Conservation (phyloP, 1,140 invertebrate genomes). For the Anagrus nilaparvatae region DNA sequence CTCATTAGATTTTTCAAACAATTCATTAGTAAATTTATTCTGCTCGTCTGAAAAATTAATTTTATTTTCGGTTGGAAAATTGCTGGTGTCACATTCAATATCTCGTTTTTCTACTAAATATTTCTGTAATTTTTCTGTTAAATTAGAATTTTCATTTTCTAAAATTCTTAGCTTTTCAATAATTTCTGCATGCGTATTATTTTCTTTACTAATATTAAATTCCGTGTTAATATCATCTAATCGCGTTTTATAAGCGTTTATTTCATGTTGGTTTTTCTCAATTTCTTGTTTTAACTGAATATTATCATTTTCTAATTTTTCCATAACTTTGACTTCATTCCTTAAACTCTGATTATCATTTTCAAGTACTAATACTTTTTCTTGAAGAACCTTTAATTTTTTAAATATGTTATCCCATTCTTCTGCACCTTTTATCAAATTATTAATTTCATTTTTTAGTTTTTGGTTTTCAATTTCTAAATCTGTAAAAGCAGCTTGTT, state of each 20-base stretch:
- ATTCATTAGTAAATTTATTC: slow-evolving; percentile 17
- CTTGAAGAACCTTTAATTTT: slow-evolving; percentile 21
- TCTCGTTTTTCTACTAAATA: slow-evolving; percentile 5
- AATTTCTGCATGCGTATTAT: neutral
- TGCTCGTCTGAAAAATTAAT: slow-evolving; percentile 16
- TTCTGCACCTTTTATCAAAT: neutral
- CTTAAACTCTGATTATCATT: slow-evolving; percentile 8
- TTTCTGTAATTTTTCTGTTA: slow-evolving; percentile 11
- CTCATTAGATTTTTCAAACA: slow-evolving; percentile 14
- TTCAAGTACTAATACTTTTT: slow-evolving; percentile 15
- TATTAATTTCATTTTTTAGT: slow-evolving; percentile 32
- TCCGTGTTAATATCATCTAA: neutral
- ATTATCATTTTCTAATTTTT: slow-evolving; percentile 1
- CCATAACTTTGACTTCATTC: neutral
- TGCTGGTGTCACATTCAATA: neutral
- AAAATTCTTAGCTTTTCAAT: neutral
- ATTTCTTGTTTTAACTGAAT: neutral
- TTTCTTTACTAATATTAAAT: slow-evolving; percentile 10
- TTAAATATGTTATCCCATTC: slow-evolving; percentile 5
- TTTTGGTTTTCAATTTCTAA: slow-evolving; percentile 34
- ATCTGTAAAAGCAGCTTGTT: slow-evolving; percentile 5
- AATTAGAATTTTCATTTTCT: slow-evolving; percentile 9
- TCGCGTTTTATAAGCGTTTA: neutral
- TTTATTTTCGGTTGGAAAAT: slow-evolving; percentile 2
- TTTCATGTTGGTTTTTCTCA: neutral